Evolutionary conservation across 2,797 vertebrate genomes (phyloP).

Genomic region (Enteromius fasciolatus): DNA sequence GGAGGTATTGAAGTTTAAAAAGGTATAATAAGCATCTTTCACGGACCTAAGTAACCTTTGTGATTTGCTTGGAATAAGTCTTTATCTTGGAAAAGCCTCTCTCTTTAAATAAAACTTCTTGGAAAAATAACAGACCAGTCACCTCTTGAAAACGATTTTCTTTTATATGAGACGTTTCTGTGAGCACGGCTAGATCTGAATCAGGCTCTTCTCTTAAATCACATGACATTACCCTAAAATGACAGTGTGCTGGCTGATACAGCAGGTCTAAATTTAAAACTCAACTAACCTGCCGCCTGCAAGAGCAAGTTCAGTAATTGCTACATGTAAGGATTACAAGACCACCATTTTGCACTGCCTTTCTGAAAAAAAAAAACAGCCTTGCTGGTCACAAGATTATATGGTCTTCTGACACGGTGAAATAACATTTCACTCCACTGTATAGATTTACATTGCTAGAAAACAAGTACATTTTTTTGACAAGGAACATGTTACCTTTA

Average conservation of each 20-base stretch:
- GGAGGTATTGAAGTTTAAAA: not conserved
- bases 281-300: not conserved
- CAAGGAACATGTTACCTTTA: conserved; percentile 68
- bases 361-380: not conserved
- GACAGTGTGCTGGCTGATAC: not conserved
- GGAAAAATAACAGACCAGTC: not conserved
- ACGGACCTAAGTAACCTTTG: not conserved
- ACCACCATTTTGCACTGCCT: not conserved
- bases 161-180: conserved; percentile 3
- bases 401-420: not conserved
- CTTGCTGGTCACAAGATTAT: not conserved
- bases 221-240: not conserved
- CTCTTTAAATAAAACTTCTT: not conserved
- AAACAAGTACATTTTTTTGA: not conserved
- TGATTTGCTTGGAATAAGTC: not conserved
- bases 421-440: not conserved
- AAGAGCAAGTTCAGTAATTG: conserved; percentile 11
- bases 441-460: not conserved
- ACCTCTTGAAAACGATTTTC: conserved; percentile 18
- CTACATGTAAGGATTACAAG: conserved; percentile 7
- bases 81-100: not conserved
- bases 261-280: not conserved
- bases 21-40: not conserved
- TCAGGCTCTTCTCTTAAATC: conserved; percentile 21
- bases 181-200: conserved; percentile 22